These are phyloP conservation scores for Myioborus melanocephalus DNA, from an alignment of 2,797 vertebrate species.

Conservation along the genomic window DNA sequence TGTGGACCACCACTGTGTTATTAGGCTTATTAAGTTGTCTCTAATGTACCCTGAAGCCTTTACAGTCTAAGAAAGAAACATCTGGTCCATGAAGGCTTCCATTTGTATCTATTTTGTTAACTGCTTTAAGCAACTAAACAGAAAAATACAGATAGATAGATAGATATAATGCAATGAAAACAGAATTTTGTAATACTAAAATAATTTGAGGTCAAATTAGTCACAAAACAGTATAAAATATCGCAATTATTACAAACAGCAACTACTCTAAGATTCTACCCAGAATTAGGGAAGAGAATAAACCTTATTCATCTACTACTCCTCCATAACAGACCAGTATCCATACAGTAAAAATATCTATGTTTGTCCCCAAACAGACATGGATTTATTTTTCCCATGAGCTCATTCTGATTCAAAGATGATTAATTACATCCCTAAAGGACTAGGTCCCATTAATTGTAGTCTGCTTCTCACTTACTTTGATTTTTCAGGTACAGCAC, in stretches of 20 bases:
- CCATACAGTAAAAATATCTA: not conserved
- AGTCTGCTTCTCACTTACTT: not conserved
- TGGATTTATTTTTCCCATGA: not conserved
- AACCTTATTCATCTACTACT: not conserved
- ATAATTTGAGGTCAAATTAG: not conserved
- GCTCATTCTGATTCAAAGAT: not conserved
- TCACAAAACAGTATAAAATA: slow-evolving; percentile 3
- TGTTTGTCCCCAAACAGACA: not conserved
- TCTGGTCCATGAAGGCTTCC: slow-evolving; percentile 26
- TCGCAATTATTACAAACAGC: not conserved
- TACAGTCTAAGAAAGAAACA: slow-evolving; percentile 22
- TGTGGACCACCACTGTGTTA: slow-evolving; percentile 26
- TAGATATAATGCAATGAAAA: not conserved
- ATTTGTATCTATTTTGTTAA: slow-evolving; percentile 25
- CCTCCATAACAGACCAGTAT: not conserved
- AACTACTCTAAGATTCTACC: not conserved
- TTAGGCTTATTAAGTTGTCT: slow-evolving; percentile 34
- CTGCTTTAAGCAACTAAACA: not conserved
- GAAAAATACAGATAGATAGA: not conserved
- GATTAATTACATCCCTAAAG: not conserved
- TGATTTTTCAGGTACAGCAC: not conserved
- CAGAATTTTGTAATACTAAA: not conserved
- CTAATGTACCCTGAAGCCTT: not conserved
- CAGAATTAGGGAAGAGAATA: not conserved
- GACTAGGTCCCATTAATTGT: not conserved